Percentiles rank a stretch among this genome's conserved stretches.
Conservation (phyloP, 2,797 vertebrate genomes). For the Enteromius argenteus region DNA sequence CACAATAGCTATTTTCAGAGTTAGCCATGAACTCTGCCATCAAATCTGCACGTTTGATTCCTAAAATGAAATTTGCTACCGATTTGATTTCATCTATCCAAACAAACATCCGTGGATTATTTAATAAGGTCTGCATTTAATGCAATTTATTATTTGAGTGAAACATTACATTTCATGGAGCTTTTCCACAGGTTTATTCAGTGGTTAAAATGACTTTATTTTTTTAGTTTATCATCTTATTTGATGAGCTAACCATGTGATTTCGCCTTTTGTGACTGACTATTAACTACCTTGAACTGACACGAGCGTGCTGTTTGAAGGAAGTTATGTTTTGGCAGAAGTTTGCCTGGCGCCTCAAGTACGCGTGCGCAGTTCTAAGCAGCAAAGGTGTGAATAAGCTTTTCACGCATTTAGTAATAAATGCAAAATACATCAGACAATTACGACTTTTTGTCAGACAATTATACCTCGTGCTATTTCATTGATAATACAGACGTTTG, state of each 20-base stretch:
- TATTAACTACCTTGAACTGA: background rate
- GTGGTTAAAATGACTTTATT: background rate
- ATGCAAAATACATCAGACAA: background rate
- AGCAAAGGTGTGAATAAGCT: background rate
- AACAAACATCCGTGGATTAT: slow-evolving; percentile 37
- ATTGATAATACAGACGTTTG: background rate
- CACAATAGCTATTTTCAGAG: background rate
- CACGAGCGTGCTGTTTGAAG: background rate
- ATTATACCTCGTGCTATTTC: background rate
- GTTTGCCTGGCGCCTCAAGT: background rate
- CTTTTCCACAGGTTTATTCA: slow-evolving; percentile 31
- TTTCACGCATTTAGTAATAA: background rate
- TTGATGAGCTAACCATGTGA: background rate
- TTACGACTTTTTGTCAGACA: background rate
- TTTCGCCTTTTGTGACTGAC: background rate
- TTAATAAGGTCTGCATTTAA: slow-evolving; percentile 40
- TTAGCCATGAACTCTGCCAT: background rate
- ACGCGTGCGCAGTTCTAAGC: background rate
- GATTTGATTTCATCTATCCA: slow-evolving; percentile 19
- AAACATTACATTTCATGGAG: slow-evolving; percentile 37
- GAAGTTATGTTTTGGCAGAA: background rate
- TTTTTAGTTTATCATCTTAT: background rate
- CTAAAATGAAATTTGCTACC: slow-evolving; percentile 31
- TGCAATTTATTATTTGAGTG: slow-evolving; percentile 37
- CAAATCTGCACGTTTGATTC: slow-evolving; percentile 37